Percentiles rank a stretch among this genome's conserved stretches.
These are phyloP conservation scores for Arvicanthis niloticus DNA, from an alignment of 2,113 vertebrate species.

Conservation along the genomic window DNA sequence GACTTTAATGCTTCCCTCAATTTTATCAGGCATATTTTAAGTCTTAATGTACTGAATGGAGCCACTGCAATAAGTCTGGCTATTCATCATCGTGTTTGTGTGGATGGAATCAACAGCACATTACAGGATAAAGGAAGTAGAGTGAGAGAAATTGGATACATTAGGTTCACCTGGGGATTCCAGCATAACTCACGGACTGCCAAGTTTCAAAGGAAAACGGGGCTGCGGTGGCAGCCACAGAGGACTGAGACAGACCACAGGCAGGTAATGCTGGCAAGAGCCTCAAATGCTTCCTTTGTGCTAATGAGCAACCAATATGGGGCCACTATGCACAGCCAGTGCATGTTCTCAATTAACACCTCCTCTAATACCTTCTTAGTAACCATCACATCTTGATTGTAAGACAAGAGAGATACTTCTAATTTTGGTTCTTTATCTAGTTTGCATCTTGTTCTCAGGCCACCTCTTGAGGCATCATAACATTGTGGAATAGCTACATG, in stretches of 20 bases:
- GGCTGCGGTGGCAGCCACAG: not conserved
- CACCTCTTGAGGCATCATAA: not conserved
- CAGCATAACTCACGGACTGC: not conserved
- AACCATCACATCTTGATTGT: constrained; percentile 7
- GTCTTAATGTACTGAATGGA: constrained; percentile 27
- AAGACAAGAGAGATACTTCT: constrained; percentile 23
- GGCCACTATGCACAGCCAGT: constrained; percentile 15
- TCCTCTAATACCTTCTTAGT: constrained; percentile 63
- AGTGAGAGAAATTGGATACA: constrained; percentile 45
- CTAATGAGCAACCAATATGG: constrained; percentile 60
- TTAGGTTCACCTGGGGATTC: constrained; percentile 50
- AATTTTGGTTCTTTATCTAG: not conserved
- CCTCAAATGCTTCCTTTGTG: not conserved
- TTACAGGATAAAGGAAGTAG: constrained; percentile 58
- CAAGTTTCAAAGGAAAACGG: constrained; percentile 60
- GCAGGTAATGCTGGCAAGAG: constrained; percentile 60
- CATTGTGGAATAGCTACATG: not conserved
- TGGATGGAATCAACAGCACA: constrained; percentile 60
- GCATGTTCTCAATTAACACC: constrained; percentile 15
- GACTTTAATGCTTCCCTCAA: not conserved
- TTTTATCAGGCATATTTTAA: constrained; percentile 54
- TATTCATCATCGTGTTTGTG: not conserved
- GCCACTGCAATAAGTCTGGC: constrained; percentile 15
- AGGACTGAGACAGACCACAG: constrained; percentile 40
- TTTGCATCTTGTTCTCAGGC: not conserved